A percentile compares a stretch with the other conserved stretches of the same genome.
These are phyloP conservation scores for Mesocentrotus franciscanus DNA, from an alignment of 53 echinoderm and acorn worm genomes.

Conservation along the genomic window DNA sequence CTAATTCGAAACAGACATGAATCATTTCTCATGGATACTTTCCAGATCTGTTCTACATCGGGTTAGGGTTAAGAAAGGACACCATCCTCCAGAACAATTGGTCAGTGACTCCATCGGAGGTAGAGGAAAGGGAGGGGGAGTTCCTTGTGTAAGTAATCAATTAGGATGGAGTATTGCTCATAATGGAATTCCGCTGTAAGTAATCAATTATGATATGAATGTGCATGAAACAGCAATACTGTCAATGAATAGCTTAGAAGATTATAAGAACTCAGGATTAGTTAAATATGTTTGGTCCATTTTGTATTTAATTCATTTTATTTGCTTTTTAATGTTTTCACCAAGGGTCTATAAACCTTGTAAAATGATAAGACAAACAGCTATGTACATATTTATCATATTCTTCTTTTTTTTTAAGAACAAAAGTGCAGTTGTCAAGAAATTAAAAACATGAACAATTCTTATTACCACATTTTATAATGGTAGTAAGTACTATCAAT, in stretches of 20 bases:
- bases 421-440: too few relatives aligned
- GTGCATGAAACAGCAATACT: neutral
- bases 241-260: neutral
- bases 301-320: too few relatives aligned
- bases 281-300: too few relatives aligned
- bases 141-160: neutral
- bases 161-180: slow-evolving; percentile 26
- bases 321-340: too few relatives aligned
- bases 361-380: too few relatives aligned
- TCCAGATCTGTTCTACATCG: neutral
- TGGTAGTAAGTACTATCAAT: too few relatives aligned
- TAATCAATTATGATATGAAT: neutral
- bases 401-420: too few relatives aligned
- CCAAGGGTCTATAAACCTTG: too few relatives aligned
- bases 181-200: neutral
- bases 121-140: slow-evolving; percentile 27
- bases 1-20: slow-evolving; percentile 34
- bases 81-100: neutral
- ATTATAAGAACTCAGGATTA: neutral
- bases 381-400: too few relatives aligned
- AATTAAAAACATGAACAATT: too few relatives aligned
- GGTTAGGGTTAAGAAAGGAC: slow-evolving; percentile 12
- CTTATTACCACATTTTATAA: too few relatives aligned
- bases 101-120: slow-evolving; percentile 25
- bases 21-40: slow-evolving; percentile 33